Base-by-base conservation (phyloP, 2,888 invertebrate species). In the Caenorhabditis macrosperma region DNA sequence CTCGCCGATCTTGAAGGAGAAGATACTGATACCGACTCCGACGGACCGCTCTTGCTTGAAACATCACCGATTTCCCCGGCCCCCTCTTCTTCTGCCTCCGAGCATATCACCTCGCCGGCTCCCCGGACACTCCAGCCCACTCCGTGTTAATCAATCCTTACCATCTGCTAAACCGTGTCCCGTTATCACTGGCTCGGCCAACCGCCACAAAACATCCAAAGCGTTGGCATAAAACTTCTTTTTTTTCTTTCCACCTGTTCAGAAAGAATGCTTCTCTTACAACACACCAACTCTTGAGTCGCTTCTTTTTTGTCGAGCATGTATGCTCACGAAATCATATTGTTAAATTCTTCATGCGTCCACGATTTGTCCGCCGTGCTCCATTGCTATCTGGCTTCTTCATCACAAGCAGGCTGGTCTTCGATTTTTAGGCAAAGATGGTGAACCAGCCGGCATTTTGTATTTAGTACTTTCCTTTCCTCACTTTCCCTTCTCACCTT, bases 121-220 rank as follows among this genome's bases (percentile, higher is more conserved):
- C 81, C 81, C 9, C 64, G 78, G 60, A 54, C 78, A 57, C 78
- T 81, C 35, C 83, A 83, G 52, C 79, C 83, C 30, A 83, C 83
- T 59, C 81, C 83, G 26, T 83, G 83, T 77, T 83, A 80, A 78
- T 54, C 60, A 20, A 17, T 26, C 17, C 35, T 35, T 41, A 61
- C 50, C 67, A 66, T 67, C 55, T 20, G n/a, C 55, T 66, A 12
- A 46, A 63, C 48, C 28, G 26, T 59, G 50, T 48, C 26, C 33
- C 67, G 38, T 67, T 67, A 67, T 35, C 67, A 67, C 57, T 68
- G 68, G 15, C 48, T 35, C 59, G 30, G 35, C 38, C 46, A 68
- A 9, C 41, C 12, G 68, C 68, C 68, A 69, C 20, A 12, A 60
- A 69, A 60, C 60, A 60, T 69, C 69, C 35, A 60, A 60, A 60